phyloP scores from a whole-genome alignment of 2,888 invertebrate species.

The Teleogryllus oceanicus region DNA sequence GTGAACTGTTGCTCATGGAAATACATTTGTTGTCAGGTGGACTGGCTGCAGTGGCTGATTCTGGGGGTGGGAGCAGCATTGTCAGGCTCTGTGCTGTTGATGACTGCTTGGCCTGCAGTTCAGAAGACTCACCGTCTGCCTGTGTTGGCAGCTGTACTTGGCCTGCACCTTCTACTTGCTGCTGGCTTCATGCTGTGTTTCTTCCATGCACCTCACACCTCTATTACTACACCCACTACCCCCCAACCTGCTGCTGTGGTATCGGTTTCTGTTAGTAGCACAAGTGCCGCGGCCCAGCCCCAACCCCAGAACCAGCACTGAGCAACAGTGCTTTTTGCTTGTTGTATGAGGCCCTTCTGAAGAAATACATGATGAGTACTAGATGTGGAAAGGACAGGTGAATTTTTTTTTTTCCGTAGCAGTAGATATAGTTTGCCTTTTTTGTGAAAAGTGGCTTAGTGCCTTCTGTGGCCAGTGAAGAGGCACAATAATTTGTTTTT shows the following conservation, averaged over 20 bases:
- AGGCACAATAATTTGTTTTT: too few relatives aligned
- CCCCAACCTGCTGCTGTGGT: background rate
- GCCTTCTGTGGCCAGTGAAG: too few relatives aligned
- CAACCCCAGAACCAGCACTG: too few relatives aligned
- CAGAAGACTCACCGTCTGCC: conserved; percentile 58
- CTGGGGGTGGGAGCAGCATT: conserved; percentile 76
- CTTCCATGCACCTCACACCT: conserved; percentile 59
- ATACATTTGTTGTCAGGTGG: conserved; percentile 45
- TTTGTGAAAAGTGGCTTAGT: too few relatives aligned
- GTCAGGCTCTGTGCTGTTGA: conserved; percentile 81
- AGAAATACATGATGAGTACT: too few relatives aligned
- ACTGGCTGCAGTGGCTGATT: conserved; percentile 83
- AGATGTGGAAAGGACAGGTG: too few relatives aligned
- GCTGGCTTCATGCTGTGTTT: conserved; percentile 83
- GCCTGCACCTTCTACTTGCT: conserved; percentile 77
- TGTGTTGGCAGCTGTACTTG: conserved; percentile 63
- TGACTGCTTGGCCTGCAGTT: conserved; percentile 69
- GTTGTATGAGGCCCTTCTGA: too few relatives aligned
- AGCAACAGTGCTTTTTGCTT: too few relatives aligned
- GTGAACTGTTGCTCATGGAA: background rate
- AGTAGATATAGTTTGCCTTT: too few relatives aligned
- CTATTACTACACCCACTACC: background rate
- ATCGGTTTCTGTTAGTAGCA: too few relatives aligned
- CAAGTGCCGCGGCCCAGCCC: too few relatives aligned
- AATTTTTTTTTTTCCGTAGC: too few relatives aligned